phyloP scores from a whole-genome alignment of 2,888 invertebrate genomes.

The Baronia brevicornis region DNA sequence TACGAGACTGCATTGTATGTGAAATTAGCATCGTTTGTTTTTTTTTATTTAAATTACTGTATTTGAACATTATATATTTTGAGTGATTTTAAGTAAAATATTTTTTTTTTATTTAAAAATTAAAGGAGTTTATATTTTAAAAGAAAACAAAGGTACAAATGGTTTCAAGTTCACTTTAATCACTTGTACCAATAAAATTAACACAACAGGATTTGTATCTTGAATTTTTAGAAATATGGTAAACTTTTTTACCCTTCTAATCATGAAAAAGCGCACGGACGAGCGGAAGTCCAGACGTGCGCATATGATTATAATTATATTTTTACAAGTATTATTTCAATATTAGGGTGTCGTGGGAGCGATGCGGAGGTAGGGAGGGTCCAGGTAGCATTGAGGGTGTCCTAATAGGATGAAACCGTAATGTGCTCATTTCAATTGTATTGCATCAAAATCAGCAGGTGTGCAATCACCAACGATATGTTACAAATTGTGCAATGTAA shows the following conservation, averaged over 20 bases:
- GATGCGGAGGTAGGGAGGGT: slow-evolving; percentile 35
- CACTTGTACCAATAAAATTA: too few relatives aligned
- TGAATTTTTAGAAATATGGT: too few relatives aligned
- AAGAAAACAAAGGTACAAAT: too few relatives aligned
- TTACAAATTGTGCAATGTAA: slow-evolving; percentile 15
- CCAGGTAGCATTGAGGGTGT: slow-evolving; percentile 40
- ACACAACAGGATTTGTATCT: too few relatives aligned
- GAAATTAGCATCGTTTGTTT: too few relatives aligned
- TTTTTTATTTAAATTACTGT: too few relatives aligned
- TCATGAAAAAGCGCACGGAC: slow-evolving; percentile 31
- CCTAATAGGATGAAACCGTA: slow-evolving; percentile 49
- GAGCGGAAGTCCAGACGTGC: slow-evolving; percentile 54
- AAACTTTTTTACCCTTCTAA: slow-evolving; percentile 23
- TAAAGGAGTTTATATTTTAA: too few relatives aligned
- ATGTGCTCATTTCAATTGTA: slow-evolving; percentile 46
- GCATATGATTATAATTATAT: slow-evolving; percentile 69
- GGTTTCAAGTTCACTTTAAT: too few relatives aligned
- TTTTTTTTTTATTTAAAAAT: too few relatives aligned
- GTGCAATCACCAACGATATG: slow-evolving; percentile 26
- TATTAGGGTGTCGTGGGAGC: slow-evolving; percentile 57
- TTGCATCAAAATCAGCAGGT: slow-evolving; percentile 43
- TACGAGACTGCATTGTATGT: too few relatives aligned
- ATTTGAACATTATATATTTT: too few relatives aligned
- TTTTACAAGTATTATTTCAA: slow-evolving; percentile 60
- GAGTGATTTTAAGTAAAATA: too few relatives aligned